Base-by-base conservation (phyloP, 2,888 invertebrate genomes). In the Lochmaea capreae region DNA sequence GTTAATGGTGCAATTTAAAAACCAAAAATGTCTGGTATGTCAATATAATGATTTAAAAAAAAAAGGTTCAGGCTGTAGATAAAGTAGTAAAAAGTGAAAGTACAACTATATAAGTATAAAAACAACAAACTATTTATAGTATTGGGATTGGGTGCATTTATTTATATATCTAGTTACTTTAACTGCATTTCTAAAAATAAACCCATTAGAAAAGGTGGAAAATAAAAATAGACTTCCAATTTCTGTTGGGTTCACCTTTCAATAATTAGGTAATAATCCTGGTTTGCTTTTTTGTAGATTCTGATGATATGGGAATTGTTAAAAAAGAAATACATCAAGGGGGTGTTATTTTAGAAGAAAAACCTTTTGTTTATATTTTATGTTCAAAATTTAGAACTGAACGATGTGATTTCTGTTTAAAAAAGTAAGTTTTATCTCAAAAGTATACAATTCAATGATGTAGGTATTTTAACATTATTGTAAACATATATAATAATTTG, bases 331-430 rank as follows among this genome's bases (percentile, higher is more conserved):
- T 92, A 72, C 90, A 90, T 84, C 88, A 90, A 39, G 95, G 95
- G 33, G 91, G 92, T 81, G 87, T 93, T 42, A 90, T 95, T 73
- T 87, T 93, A 62, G 90, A 90, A 54, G 94, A 94, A 82, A 90
- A 93, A 81, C 95, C 95, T 0, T 95, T 95, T 86, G 92, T 90
- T 1, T 94, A 90, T 85, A 91, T 92, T 57, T 87, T 96, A 3
- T 92, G 91, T 77, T 92, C 93, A 0, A 92, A 93, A 80, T 91
- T 92, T 82, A 91, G 92, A 78, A 90, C 91, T 54, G 89, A 89
- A 82, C 88, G 92, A 77, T 96, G 96, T 87, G 95, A 96, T 85
- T 90, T 90, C 86, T 96, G 96, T 84, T 90, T 94, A 76, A 89
- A 89, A 83, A 91, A 90, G 95, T 95, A 89, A 90, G 89, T 87